Evolutionary conservation across 2,888 invertebrate genomes (phyloP).

Genomic region (Eupelmus urozonus): DNA sequence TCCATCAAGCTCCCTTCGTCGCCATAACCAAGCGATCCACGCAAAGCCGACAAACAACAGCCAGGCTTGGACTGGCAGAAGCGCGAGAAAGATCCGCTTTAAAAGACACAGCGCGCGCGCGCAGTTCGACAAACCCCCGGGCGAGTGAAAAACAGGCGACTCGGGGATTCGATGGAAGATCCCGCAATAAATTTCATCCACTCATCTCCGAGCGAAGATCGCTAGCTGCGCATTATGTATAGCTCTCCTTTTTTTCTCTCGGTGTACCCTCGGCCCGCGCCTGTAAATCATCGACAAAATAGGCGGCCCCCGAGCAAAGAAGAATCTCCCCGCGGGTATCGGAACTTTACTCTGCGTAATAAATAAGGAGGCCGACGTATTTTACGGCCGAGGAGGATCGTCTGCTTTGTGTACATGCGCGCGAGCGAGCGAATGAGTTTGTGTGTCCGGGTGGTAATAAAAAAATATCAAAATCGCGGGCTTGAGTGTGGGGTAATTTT

Average conservation of each 20-base stretch:
- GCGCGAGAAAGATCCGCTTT: neutral
- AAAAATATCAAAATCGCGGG: conserved; percentile 35
- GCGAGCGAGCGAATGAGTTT: neutral
- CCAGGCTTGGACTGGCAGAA: too few species aligned
- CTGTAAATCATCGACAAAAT: conserved; percentile 51
- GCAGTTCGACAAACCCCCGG: too few species aligned
- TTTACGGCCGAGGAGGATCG: conserved; percentile 20
- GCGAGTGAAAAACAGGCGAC: neutral
- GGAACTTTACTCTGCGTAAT: conserved; percentile 45
- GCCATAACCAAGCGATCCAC: too few species aligned
- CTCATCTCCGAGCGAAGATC: conserved; percentile 12
- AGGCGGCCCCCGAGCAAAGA: neutral
- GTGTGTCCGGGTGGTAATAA: conserved; percentile 12
- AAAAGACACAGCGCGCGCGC: too few species aligned
- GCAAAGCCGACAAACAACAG: too few species aligned
- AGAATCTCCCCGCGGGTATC: conserved; percentile 3
- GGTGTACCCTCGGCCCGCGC: conserved; percentile 29
- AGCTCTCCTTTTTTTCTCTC: neutral
- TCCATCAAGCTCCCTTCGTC: too few species aligned
- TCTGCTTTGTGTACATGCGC: neutral
- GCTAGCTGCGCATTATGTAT: neutral
- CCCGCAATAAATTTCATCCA: conserved; percentile 29
- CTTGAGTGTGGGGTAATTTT: conserved; percentile 9
- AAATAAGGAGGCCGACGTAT: conserved; percentile 36
- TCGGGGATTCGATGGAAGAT: too few species aligned